These are phyloP conservation scores for Coreius guichenoti DNA, from an alignment of 2,797 vertebrate genomes.

Conservation along the genomic window DNA sequence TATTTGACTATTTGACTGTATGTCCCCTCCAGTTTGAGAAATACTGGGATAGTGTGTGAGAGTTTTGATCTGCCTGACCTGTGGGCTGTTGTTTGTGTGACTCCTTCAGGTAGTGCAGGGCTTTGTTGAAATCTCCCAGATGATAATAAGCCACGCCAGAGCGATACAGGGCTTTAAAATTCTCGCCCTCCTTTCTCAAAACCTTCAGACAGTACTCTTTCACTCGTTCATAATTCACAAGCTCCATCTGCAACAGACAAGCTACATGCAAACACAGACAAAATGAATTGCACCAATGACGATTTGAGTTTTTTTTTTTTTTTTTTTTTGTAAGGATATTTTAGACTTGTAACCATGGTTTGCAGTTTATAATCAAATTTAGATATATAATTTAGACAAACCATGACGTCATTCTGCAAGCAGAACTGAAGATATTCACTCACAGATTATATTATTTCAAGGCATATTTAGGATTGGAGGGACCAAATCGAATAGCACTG, in stretches of 20 bases:
- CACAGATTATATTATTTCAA: neutral
- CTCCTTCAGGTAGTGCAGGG: slow-evolving; percentile 97
- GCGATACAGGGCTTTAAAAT: slow-evolving; percentile 98
- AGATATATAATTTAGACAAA: neutral
- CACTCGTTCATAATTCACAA: slow-evolving; percentile 98
- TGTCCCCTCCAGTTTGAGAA: neutral
- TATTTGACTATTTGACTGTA: neutral
- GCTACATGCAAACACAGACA: slow-evolving; percentile 73
- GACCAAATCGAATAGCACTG: neutral
- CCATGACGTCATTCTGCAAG: slow-evolving; percentile 18
- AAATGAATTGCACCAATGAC: neutral
- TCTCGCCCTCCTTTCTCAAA: slow-evolving; percentile 94
- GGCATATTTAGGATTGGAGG: neutral
- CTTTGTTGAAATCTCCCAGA: slow-evolving; percentile 96
- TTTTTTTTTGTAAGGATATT: neutral
- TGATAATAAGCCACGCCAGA: slow-evolving; percentile 98
- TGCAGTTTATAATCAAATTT: neutral
- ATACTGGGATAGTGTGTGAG: neutral
- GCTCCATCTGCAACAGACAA: slow-evolving; percentile 96
- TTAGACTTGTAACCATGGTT: neutral
- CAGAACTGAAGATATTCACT: neutral
- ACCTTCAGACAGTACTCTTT: slow-evolving; percentile 99
- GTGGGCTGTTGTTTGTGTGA: slow-evolving; percentile 94
- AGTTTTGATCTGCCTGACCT: slow-evolving; percentile 77
- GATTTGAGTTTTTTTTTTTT: neutral